phyloP scores from a whole-genome alignment of 2,888 invertebrate species.

The Julus scanicus region DNA sequence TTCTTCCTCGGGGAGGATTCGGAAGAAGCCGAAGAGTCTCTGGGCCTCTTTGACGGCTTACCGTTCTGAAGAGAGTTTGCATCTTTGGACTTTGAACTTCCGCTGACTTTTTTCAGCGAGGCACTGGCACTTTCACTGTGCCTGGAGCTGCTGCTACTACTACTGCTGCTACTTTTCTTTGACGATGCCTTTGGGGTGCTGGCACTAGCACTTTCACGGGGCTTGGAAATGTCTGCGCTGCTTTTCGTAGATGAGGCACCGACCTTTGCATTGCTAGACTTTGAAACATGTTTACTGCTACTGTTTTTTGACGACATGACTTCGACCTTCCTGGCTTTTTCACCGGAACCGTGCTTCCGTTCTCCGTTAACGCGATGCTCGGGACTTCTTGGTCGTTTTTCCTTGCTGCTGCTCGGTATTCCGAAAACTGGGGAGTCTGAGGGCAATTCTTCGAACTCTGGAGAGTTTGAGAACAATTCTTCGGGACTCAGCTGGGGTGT shows the following conservation, averaged over 20 bases:
- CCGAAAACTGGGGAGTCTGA: too few species aligned
- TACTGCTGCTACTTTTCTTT: not conserved
- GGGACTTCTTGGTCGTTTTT: too few species aligned
- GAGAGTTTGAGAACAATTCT: not conserved
- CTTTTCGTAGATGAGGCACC: not conserved
- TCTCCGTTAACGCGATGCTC: not conserved
- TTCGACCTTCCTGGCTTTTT: not conserved
- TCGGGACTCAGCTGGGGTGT: not conserved
- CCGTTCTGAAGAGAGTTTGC: not conserved
- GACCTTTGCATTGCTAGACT: not conserved
- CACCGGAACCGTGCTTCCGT: not conserved
- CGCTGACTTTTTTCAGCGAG: not conserved
- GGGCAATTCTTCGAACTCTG: too few species aligned
- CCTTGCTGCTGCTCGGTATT: too few species aligned
- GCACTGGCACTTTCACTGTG: not conserved
- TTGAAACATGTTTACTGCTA: too few species aligned
- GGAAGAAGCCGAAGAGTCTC: not conserved
- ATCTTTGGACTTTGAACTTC: not conserved
- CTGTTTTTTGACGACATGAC: not conserved
- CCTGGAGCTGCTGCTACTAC: not conserved
- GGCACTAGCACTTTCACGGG: not conserved
- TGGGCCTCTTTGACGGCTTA: not conserved
- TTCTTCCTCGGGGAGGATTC: slow-evolving; percentile 35
- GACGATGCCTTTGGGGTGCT: not conserved
- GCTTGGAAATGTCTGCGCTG: not conserved